Conservation (phyloP, 2,797 vertebrate species). For the Agapornis canus region DNA sequence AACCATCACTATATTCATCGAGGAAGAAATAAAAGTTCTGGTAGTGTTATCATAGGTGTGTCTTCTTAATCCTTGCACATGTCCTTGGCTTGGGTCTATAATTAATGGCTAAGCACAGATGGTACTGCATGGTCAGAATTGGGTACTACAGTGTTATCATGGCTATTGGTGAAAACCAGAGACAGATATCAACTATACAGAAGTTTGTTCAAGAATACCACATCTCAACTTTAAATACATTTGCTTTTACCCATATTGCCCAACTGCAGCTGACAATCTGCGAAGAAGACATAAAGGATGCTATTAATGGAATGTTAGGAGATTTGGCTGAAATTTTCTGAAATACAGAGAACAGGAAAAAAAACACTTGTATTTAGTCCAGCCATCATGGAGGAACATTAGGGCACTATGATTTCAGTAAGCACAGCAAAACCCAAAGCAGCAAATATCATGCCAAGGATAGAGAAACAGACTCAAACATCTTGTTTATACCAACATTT, state of each 20-base stretch:
- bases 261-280: not conserved
- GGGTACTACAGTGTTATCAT: fast-evolving
- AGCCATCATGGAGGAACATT: not conserved
- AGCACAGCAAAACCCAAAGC: not conserved
- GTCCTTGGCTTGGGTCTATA: not conserved
- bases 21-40: not conserved
- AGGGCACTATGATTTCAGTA: not conserved
- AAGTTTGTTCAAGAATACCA: not conserved
- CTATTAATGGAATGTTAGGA: not conserved
- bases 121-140: not conserved
- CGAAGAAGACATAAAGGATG: not conserved
- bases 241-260: not conserved
- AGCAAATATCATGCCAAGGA: not conserved
- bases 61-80: not conserved
- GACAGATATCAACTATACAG: fast-evolving
- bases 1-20: not conserved
- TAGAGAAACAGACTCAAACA: not conserved
- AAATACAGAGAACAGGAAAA: not conserved
- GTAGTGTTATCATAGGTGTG: not conserved
- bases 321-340: not conserved
- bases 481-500: not conserved
- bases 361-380: not conserved
- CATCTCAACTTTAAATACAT: not conserved
- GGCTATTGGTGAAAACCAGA: not conserved
- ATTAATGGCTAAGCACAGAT: not conserved